phyloP scores from a whole-genome alignment of 1,140 invertebrate species.

The Mercenaria mercenaria region DNA sequence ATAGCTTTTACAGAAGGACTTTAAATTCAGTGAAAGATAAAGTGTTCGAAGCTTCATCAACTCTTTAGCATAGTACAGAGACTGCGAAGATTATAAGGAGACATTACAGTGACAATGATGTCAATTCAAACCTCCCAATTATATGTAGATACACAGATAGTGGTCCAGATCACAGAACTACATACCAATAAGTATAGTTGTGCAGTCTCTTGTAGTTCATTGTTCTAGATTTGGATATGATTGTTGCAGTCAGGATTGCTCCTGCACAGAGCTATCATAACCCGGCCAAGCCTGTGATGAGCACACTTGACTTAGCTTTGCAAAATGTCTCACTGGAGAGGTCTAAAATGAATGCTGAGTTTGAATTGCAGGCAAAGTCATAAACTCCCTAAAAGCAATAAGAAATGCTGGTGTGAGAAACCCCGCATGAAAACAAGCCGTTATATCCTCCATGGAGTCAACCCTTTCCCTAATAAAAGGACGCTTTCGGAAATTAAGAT shows the following conservation, averaged over 20 bases:
- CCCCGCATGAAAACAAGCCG: conserved; percentile 7
- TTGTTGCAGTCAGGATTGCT: conserved; percentile 64
- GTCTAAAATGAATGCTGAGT: conserved; percentile 28
- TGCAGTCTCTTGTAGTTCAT: conserved; percentile 52
- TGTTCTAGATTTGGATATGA: conserved; percentile 66
- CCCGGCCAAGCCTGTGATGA: conserved; percentile 66
- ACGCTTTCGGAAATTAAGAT: conserved; percentile 38
- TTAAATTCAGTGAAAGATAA: conserved; percentile 71
- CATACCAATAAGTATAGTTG: conserved; percentile 64
- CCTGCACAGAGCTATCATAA: conserved; percentile 62
- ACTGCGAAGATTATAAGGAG: background rate
- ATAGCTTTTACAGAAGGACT: conserved; percentile 66
- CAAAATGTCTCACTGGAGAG: conserved; percentile 52
- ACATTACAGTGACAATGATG: background rate
- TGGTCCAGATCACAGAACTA: conserved; percentile 70
- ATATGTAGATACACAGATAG: conserved; percentile 67
- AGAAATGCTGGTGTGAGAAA: conserved; percentile 53
- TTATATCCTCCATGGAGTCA: background rate
- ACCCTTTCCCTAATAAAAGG: conserved; percentile 11
- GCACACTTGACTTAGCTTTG: conserved; percentile 50
- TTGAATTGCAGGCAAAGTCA: conserved; percentile 49
- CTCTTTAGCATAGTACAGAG: conserved; percentile 61
- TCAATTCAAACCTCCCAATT: conserved; percentile 44
- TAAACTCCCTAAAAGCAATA: conserved; percentile 17
- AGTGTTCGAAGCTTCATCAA: conserved; percentile 58